Base-by-base conservation (phyloP, 1,140 invertebrate species). In the Acromyrmex heyeri region DNA sequence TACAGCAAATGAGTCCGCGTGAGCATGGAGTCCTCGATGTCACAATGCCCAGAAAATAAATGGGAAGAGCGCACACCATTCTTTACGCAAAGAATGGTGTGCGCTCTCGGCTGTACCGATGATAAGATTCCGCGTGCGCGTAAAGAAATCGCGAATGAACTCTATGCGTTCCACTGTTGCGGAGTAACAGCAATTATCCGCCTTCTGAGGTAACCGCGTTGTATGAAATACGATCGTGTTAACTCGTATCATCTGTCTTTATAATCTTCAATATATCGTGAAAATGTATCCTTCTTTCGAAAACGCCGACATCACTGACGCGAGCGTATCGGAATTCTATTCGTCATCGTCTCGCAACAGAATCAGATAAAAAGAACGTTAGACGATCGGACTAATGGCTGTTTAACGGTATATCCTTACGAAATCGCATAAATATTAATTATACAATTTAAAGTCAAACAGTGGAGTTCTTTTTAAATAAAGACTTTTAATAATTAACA, bases 321-420 rank as follows among this genome's bases (percentile, higher is more conserved):
- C 38, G 65, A 27, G 79, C 14, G 55, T 83, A 83, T 83, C 69
- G 79, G 79, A 83, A 83, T 83, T 30, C 79, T 83, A 83, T 83
- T 75, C 69, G 79, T 83, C 79, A 83, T 75, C 79, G 79, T 83
- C 79, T 83, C 79, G 55, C 69, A 57, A 83, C 48, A 44, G n/a
- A 75, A 61, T 48, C 79, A n/a, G 57, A 83, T 61, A 73, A n/a
- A 82, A 82, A 72, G 55, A 73, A 83, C 50, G 69, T 73, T 75
- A 50, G 27, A 73, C 34, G 65, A 72, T 24, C 67, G 24, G 12
- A 18, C 57, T 83, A 83, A 83, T 83, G 69, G 55, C 38, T 61
- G 73, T 83, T 83, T 83, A 83, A 83, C 70, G 69, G 55, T 14
- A 16, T 27, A n/a, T 21, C 38, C 27, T 24, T 69, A 67, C 69